Evolutionary conservation across 1,140 invertebrate genomes (phyloP), one percentile per base, ranked within the genome.

Genomic region (Drosophila mayri): DNA sequence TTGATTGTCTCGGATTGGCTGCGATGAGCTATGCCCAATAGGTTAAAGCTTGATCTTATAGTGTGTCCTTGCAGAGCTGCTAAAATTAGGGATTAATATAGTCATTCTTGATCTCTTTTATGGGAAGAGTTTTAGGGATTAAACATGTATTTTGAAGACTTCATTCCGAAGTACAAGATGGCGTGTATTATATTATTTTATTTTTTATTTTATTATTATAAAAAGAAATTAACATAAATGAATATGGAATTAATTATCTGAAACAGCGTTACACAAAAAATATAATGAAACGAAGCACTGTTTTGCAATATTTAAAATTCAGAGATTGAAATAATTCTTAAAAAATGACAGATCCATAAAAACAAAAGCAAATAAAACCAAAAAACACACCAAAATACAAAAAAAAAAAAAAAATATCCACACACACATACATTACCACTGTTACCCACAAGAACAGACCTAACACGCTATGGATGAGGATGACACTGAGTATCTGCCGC

Each of bases 391-490:
- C 11, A 22, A 57, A 43, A 58, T 28, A 41, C 4, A 8, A 41
- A n/a, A 49, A 40, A 12, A 32, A 32, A 32, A 44, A 0, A 57
- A 20, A 37, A 32, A 38, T 6, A n/a, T 7, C 20, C 25, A 28
- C 12, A 35, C 35, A 35, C 35, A 58, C 16, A 16, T 11, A 37
- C n/a, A 37, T 40, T n/a, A 40, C 40, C 40, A 46, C 3, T 6
- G 5, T 20, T 59, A 22, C 16, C 40, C 5, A 52, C 30, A 28
- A 44, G 14, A 35, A 37, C 18, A 37, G 0, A 37, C 16, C 12
- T 12, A 38, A 57, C 20, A 35, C n/a, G 28, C 4, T 11, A 55
- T 10, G 20, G 22, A 88, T 75, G 80, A 80, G 38, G 76, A 81
- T 2, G 47, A 81, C 2, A 43, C 49, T 20, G 66, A 54, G 9